Evolutionary conservation across 1,140 invertebrate species (phyloP), one percentile per base, ranked within the genome.

Genomic region (Drosophila chauvacae): DNA sequence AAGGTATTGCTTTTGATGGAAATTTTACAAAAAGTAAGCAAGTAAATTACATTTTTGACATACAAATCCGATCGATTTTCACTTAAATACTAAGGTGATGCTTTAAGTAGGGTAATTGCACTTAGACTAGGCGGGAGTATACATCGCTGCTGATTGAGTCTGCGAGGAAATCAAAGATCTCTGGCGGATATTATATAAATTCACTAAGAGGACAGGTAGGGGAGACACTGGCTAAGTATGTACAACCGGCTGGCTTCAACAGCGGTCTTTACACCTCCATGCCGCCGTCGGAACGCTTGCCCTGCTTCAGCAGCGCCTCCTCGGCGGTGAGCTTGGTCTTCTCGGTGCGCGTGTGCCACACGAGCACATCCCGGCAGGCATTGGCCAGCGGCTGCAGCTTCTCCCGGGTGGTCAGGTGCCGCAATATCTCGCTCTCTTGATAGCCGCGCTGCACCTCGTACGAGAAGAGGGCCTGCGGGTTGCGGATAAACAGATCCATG

Each of bases 341-440:
- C 93, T 98, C 97, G 30, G 98, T 99, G 88, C 98, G 94, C 20
- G 98, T 99, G 91, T 99, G 98, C 98, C 98, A 99, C 7, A 99
- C 98, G 59, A 98, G 96, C 14, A 99, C 97, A 93, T 98, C 97
- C 1, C 96, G 97, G 91, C 98, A 99, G 79, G 95, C 95, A 71
- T 97, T 96, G 4, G 98, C 98, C 75, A 97, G 94, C 0, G 98
- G 97, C 92, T 99, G 98, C 41, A 99, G 91, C 65, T 98, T 95
- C 23, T 96, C 94, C 76, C 95, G 94, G 1, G 94, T 96, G n/a
- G 96, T 94, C 33, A 97, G 94, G 81, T 97, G 96, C 51, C 95
- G 94, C 0, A 99, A 93, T 63, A 99, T 96, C 90, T 97, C 96
- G 66, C 96, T 97, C 93, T 99, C 98, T 93, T 98, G 97, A 93